A percentile compares a stretch with the other conserved stretches of the same genome.
phyloP scores from a whole-genome alignment of 2,797 vertebrate species.

The Adelosebastes latens region DNA sequence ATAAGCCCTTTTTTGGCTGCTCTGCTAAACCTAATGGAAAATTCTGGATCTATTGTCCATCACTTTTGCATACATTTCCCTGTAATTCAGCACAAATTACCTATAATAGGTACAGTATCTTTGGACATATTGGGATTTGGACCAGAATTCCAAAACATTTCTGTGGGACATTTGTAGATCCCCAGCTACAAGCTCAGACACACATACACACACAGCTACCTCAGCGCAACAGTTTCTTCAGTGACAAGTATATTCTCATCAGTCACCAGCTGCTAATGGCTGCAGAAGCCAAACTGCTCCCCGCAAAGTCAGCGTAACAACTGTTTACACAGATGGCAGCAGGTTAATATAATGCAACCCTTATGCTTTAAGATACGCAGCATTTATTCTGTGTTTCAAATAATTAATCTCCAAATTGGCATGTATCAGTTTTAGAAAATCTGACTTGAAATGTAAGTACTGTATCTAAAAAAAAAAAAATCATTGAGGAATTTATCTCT shows the following conservation, averaged over 20 bases:
- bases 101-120: not conserved
- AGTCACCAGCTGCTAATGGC: constrained; percentile 25
- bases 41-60: not conserved
- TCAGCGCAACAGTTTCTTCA: constrained; percentile 5
- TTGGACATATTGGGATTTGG: not conserved
- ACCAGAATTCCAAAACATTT: not conserved
- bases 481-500: not conserved
- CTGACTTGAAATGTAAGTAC: no score
- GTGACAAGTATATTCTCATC: constrained; percentile 38
- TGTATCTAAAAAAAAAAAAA: not conserved
- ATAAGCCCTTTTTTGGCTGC: constrained; percentile 7
- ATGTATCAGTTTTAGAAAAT: not conserved
- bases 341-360: no score
- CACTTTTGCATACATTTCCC: not conserved
- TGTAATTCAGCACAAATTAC: not conserved
- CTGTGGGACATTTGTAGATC: not conserved
- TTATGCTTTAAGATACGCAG: not conserved
- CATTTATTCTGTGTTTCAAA: not conserved
- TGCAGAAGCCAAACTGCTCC: constrained; percentile 34
- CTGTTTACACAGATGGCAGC: constrained; percentile 25
- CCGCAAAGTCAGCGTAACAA: constrained; percentile 11
- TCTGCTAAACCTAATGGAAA: not conserved
- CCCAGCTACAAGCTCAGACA: not conserved
- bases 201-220: not conserved
- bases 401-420: not conserved